Evolutionary conservation across 2,797 vertebrate genomes (phyloP), one percentile per base, ranked within the genome.

Genomic region (Anabas testudineus): DNA sequence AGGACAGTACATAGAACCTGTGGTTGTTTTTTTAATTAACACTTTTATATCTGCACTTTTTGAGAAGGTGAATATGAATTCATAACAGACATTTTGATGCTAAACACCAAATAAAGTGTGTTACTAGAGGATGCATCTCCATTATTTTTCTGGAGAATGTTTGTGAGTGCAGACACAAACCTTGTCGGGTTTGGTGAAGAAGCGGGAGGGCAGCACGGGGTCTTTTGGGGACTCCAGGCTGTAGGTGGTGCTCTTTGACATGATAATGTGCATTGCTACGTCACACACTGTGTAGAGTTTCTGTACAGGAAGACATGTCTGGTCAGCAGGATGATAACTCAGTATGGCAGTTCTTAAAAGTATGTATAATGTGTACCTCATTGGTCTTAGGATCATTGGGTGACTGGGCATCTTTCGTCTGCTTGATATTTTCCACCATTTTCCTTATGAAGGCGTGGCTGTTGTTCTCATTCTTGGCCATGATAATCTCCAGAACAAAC

Each of bases 351-450:
- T n/a, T n/a, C n/a, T n/a, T n/a, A n/a, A n/a, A n/a, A n/a, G 4
- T 8, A 10, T 5, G 12, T 10, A 18, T 2, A 7, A 43, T 2
- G 77, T 81, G 42, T 90, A 98, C 97, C 95, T 99, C 98, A 53
- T 99, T 99, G 82, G 96, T 97, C 94, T 99, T 99, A 82, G 93
- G 83, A 77, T 99, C 97, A 32, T 88, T 95, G 53, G 97, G 93
- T 67, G 94, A 87, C 94, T 99, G 98, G 52, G 95, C 97, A 74
- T 99, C 97, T 92, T 98, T 99, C 2, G 97, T 97, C 91, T 99
- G 97, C 82, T 99, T 99, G 73, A 99, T 99, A 80, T 99, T 98
- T 93, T 99, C 98, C 85, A 99, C 97, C 98, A 99, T 99, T 91
- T 98, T 99, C 83, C 97, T 95, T 37, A 99, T 99, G 90, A 99